Conservation (phyloP, 1,140 invertebrate species). For the Drosophila lini region DNA sequence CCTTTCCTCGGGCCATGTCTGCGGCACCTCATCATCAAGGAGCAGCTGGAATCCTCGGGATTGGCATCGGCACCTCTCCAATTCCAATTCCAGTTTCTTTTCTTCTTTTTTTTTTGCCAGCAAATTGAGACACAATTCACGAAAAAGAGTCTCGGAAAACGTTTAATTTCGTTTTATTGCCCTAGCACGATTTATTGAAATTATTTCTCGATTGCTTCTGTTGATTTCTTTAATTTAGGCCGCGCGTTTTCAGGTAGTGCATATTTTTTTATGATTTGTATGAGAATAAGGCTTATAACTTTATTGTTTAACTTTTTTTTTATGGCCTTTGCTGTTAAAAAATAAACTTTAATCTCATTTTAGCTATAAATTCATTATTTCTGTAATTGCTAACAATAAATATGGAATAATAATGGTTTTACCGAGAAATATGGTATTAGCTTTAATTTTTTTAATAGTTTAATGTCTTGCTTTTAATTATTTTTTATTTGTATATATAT, state of each 20-base stretch:
- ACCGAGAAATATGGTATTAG: background rate
- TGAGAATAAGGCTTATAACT: background rate
- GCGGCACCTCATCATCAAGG: conserved; percentile 73
- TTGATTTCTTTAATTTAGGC: conserved; percentile 5
- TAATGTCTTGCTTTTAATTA: too few species aligned
- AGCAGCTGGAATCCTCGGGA: conserved; percentile 40
- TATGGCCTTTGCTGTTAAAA: conserved; percentile 2
- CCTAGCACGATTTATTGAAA: conserved; percentile 76
- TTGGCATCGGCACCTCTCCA: conserved; percentile 21
- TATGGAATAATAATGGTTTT: background rate
- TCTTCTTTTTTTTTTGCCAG: conserved; percentile 1
- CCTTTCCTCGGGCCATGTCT: conserved; percentile 67
- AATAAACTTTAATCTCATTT: conserved; percentile 2
- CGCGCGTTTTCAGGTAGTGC: conserved; percentile 10
- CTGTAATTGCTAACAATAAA: background rate
- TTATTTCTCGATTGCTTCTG: conserved; percentile 61
- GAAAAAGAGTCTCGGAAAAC: conserved; percentile 28
- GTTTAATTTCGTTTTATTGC: conserved; percentile 80
- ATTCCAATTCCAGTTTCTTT: conserved; percentile 7
- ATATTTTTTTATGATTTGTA: conserved; percentile 22
- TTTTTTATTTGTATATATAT: too few species aligned
- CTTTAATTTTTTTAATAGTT: too few species aligned
- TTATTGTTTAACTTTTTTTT: conserved; percentile 6
- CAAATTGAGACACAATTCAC: conserved; percentile 74
- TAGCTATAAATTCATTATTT: background rate